Evolutionary conservation across 2,797 vertebrate species (phyloP).

Genomic region (Sciaenops ocellatus): DNA sequence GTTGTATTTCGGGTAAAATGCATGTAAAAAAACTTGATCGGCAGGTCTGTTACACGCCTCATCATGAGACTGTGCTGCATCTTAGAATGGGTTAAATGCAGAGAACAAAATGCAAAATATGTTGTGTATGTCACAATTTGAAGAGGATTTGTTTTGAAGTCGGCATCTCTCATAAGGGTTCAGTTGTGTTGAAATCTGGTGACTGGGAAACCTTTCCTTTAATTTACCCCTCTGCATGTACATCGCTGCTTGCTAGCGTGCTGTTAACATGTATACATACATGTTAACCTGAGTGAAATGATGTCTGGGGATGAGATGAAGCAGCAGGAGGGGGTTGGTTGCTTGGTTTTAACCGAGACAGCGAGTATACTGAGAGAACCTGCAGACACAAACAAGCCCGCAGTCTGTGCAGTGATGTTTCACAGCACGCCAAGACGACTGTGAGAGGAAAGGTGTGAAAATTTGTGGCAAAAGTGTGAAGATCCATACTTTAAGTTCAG

Average conservation of each 20-base stretch:
- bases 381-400: constrained; percentile 1
- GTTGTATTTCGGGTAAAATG: no score
- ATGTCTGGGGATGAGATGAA: constrained; percentile 9
- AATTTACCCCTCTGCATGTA: not conserved
- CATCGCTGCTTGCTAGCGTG: not conserved
- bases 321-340: not conserved
- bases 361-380: not conserved
- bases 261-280: not conserved
- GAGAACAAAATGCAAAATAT: no score
- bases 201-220: not conserved
- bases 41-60: no score
- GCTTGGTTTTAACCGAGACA: constrained; percentile 9
- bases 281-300: not conserved
- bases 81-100: no score
- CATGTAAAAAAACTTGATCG: no score
- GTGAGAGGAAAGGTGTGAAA: constrained; percentile 21
- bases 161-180: no score
- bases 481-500: not conserved
- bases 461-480: constrained; percentile 12
- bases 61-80: no score
- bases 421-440: not conserved
- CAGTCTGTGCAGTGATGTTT: constrained; percentile 28
- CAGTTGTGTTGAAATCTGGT: no score
- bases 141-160: no score
- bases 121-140: no score